Evolutionary conservation across 1,140 invertebrate genomes (phyloP), one percentile per base, ranked within the genome.

Genomic region (Melipona quadrifasciata): DNA sequence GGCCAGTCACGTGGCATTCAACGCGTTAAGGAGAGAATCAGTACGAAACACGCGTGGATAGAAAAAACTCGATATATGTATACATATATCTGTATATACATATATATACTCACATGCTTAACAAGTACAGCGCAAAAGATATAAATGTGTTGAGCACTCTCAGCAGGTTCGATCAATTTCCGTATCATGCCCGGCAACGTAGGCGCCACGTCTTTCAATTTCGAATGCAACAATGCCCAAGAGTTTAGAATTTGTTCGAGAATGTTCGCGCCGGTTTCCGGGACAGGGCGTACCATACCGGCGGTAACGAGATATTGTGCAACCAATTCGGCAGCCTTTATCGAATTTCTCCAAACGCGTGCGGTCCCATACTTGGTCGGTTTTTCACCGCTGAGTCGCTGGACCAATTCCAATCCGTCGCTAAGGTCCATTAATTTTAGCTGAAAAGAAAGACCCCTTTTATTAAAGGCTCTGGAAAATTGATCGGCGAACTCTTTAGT

Each of bases 81-180:
- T 34, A n/a, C n/a, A n/a, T n/a, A n/a, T n/a, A n/a, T n/a, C n/a
- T n/a, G n/a, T n/a, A n/a, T n/a, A 17, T 3, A 58, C 2, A 2
- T 19, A 5, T 0, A 77, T 65, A 68, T 87, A 94, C 93, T 93
- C 90, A 96, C 96, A 93, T 96, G 95, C 76, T 95, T 94, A 27
- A 95, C 92, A 47, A 96, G 94, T 61, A 96, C 95, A 80, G 93
- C 93, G 86, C 95, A 95, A 83, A 96, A 95, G 73, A 94, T 94
- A 91, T 96, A 96, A 84, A 96, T 95, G 88, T 96, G 95, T 87
- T 95, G 93, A 81, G 95, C 95, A 87, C 95, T 95, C 82, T 95
- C 95, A 27, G 95, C 95, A 14, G 95, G 94, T 86, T 95, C 94
- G 72, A 95, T 95, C 84, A 96, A 94, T 92, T 96, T 96, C 55